Conservation (phyloP, 2,888 invertebrate genomes). For the Arctia plantaginis region DNA sequence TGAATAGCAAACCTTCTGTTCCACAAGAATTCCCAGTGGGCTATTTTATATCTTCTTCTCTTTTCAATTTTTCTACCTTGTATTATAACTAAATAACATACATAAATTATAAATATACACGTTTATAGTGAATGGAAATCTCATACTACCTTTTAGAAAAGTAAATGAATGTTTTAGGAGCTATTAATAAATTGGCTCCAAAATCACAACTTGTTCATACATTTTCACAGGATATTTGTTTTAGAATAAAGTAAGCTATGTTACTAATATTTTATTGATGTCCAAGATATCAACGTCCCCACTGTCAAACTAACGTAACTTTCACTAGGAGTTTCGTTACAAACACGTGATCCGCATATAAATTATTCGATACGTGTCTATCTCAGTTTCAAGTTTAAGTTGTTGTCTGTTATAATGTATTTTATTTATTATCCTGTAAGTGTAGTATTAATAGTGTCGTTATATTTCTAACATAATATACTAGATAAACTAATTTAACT, state of each 20-base stretch:
- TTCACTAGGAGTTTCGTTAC: background rate
- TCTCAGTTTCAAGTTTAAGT: background rate
- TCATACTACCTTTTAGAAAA: background rate
- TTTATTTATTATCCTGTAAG: background rate
- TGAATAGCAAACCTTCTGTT: background rate
- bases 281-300: background rate
- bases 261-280: background rate
- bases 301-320: background rate
- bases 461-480: no score
- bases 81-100: background rate
- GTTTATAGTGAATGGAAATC: background rate
- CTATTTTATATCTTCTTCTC: background rate
- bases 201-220: background rate
- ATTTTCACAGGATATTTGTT: background rate
- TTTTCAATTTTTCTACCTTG: background rate
- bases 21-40: background rate
- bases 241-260: background rate
- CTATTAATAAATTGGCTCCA: background rate
- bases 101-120: background rate
- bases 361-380: slow-evolving; percentile 1
- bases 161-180: background rate
- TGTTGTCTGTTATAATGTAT: background rate
- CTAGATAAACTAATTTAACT: no score
- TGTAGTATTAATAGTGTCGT: background rate
- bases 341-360: background rate